Evolutionary conservation across 2,113 vertebrate genomes (phyloP).

Genomic region (Sphyrna mokarran): DNA sequence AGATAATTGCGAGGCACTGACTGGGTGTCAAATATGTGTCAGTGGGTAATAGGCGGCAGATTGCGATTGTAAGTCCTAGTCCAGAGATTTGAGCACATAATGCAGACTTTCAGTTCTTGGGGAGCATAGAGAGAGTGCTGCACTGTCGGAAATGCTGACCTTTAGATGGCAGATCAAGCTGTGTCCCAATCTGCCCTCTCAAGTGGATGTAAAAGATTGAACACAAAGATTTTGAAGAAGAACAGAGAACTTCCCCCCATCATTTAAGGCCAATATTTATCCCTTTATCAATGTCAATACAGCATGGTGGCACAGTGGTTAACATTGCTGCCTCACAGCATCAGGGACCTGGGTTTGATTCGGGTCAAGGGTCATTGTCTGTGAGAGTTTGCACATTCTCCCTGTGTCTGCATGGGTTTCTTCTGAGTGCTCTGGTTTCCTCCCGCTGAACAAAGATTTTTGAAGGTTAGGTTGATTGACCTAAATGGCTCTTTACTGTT

Average conservation of each 20-base stretch:
- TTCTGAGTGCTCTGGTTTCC: no score
- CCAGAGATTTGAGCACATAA: background rate
- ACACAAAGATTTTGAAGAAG: background rate
- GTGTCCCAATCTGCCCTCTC: background rate
- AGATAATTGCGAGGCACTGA: background rate
- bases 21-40: background rate
- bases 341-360: no score
- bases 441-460: no score
- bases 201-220: background rate
- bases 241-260: background rate
- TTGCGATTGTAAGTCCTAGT: no score
- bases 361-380: no score
- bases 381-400: no score
- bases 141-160: background rate
- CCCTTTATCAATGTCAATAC: background rate
- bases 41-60: background rate
- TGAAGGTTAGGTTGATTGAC: no score
- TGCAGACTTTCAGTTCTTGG: background rate
- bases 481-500: no score
- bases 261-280: background rate
- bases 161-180: background rate
- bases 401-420: no score
- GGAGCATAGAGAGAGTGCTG: background rate
- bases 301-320: no score
- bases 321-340: no score